Percentiles rank a stretch among this genome's conserved stretches.
phyloP scores from a whole-genome alignment of 1,140 invertebrate genomes.

The Reticulitermes speratus region DNA sequence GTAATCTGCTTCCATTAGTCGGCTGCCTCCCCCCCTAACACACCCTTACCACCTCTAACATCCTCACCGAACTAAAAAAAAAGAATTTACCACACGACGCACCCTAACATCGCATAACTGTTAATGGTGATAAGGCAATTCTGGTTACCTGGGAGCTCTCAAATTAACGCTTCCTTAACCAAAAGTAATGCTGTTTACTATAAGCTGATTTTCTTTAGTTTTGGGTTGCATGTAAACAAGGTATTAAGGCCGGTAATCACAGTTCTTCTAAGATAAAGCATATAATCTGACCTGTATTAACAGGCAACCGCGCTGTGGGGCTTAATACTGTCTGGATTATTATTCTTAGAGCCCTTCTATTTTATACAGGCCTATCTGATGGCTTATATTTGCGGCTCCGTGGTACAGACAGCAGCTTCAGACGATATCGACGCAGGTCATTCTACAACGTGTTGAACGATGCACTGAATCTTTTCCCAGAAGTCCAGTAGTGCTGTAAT shows the following conservation, averaged over 20 bases:
- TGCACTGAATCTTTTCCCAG: no score
- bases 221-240: neutral
- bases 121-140: neutral
- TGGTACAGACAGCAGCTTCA: no score
- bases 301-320: no score
- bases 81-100: neutral
- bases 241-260: neutral
- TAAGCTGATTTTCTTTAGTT: neutral
- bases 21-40: neutral
- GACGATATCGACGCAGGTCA: no score
- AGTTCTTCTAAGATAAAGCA: no score
- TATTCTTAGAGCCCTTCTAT: no score
- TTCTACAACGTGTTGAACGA: no score
- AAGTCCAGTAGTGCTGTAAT: no score
- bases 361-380: no score
- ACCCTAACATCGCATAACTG: neutral
- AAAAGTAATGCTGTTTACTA: neutral
- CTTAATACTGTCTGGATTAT: no score
- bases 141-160: neutral
- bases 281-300: no score
- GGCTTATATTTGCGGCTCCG: no score
- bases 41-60: neutral
- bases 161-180: constrained; percentile 4
- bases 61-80: neutral
- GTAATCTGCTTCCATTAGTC: constrained; percentile 15